Evolutionary conservation across 2,113 vertebrate species (phyloP).

Genomic region (Nothobranchius kuhntae): DNA sequence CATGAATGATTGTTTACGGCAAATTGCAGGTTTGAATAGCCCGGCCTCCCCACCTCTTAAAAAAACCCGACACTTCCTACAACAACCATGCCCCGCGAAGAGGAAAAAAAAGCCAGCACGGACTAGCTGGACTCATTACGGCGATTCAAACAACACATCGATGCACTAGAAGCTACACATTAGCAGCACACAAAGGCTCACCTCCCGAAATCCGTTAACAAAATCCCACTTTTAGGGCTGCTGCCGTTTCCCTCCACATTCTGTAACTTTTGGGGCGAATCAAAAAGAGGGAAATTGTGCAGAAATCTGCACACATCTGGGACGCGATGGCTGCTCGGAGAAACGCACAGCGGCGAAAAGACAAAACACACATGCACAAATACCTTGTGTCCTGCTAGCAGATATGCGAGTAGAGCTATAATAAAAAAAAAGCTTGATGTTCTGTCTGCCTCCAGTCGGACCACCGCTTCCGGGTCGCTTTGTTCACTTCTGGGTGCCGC

Average conservation of each 20-base stretch:
- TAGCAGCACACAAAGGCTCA: conserved; percentile 16
- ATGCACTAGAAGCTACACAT: conserved; percentile 13
- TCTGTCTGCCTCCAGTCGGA: conserved; percentile 80
- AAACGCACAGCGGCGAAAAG: conserved; percentile 37
- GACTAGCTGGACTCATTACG: conserved; percentile 48
- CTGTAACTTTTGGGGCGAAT: conserved; percentile 78
- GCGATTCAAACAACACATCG: conserved; percentile 20
- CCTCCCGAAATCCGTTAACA: conserved; percentile 25
- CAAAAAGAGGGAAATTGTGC: conserved; percentile 54
- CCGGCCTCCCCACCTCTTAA: conserved; percentile 83
- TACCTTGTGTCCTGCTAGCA: conserved; percentile 78
- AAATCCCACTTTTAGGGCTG: conserved; percentile 65
- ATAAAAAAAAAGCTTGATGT: conserved; percentile 75
- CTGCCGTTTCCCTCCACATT: conserved; percentile 58
- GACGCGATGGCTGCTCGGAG: conserved; percentile 1
- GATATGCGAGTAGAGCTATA: conserved; percentile 75
- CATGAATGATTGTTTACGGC: conserved; percentile 88
- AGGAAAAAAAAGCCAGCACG: conserved; percentile 54
- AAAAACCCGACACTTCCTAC: conserved; percentile 86
- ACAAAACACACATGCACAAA: conserved; percentile 62
- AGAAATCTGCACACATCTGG: conserved; percentile 29
- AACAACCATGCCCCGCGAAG: conserved; percentile 79
- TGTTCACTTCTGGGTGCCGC: conserved; percentile 90
- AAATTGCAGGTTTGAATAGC: conserved; percentile 90
- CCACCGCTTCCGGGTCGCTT: conserved; percentile 91